A percentile compares a stretch with the other conserved stretches of the same genome.
These are phyloP conservation scores for Capitella teleta DNA, from an alignment of 1,140 invertebrate species.

Conservation along the genomic window DNA sequence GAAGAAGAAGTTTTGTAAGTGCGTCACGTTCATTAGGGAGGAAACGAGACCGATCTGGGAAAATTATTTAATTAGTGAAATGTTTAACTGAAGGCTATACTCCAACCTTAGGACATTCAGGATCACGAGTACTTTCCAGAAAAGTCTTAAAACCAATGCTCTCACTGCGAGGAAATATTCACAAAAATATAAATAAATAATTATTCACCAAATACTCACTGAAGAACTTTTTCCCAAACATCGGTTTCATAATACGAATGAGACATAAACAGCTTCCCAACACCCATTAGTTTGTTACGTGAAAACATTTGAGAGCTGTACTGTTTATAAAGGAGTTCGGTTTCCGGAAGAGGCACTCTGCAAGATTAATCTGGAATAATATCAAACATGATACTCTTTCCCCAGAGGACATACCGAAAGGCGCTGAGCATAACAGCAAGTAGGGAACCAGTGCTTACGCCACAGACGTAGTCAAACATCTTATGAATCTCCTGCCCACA, in stretches of 20 bases:
- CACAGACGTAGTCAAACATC: conserved; percentile 79
- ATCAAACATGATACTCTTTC: not conserved
- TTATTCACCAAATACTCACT: conserved; percentile 37
- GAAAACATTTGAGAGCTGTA: conserved; percentile 61
- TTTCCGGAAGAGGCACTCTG: conserved; percentile 51
- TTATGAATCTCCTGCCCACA: conserved; percentile 47
- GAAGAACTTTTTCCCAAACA: conserved; percentile 70
- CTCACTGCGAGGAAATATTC: too few relatives aligned
- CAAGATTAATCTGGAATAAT: conserved; percentile 19
- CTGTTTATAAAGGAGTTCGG: conserved; percentile 56
- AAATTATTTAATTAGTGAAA: too few relatives aligned
- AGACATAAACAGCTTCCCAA: conserved; percentile 66
- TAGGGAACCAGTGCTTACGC: conserved; percentile 70
- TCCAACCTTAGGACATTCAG: not conserved
- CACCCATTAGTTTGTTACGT: conserved; percentile 59
- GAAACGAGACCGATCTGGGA: conserved; percentile 54
- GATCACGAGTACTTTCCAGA: not conserved
- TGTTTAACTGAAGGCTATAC: too few relatives aligned
- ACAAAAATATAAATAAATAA: too few relatives aligned
- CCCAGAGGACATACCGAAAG: conserved; percentile 11
- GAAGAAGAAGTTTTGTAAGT: conserved; percentile 76
- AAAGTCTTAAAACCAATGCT: not conserved
- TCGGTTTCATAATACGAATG: conserved; percentile 84
- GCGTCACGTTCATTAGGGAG: conserved; percentile 65
- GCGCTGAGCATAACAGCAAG: conserved; percentile 37